Percentiles rank a stretch among this genome's conserved stretches.
phyloP scores from a whole-genome alignment of 1,140 invertebrate species.

The Solen grandis region DNA sequence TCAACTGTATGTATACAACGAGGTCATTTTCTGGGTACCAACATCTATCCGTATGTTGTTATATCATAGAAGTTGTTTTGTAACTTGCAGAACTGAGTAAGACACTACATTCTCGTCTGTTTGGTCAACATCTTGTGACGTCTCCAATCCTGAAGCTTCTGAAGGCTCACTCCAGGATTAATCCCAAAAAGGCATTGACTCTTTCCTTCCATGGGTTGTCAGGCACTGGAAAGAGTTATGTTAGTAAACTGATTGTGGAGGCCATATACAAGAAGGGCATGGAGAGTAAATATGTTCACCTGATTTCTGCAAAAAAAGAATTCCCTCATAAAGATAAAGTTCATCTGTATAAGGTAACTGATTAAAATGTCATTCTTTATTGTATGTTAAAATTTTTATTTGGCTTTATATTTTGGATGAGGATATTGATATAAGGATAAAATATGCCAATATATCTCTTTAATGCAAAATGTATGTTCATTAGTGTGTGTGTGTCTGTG shows the following conservation, averaged over 20 bases:
- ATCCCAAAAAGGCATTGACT: conserved; percentile 73
- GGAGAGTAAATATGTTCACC: conserved; percentile 89
- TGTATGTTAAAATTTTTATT: too few species aligned
- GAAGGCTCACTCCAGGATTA: conserved; percentile 57
- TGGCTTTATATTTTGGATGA: too few species aligned
- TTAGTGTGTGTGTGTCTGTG: too few species aligned
- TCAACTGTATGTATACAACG: too few species aligned
- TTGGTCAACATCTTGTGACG: conserved; percentile 74
- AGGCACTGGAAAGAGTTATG: conserved; percentile 83
- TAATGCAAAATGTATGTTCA: too few species aligned
- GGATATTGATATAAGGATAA: too few species aligned
- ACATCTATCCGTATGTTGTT: neutral
- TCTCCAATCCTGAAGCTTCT: conserved; percentile 67
- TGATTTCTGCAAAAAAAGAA: conserved; percentile 89
- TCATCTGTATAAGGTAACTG: conserved; percentile 9
- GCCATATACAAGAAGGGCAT: conserved; percentile 87
- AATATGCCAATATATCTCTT: too few species aligned
- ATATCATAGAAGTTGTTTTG: too few species aligned
- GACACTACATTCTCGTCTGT: conserved; percentile 61
- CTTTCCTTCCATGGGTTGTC: conserved; percentile 78
- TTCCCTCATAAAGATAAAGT: conserved; percentile 84
- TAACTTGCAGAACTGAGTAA: conserved; percentile 61
- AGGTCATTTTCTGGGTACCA: too few species aligned
- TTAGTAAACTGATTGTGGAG: conserved; percentile 89
- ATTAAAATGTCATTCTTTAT: too few species aligned